These are phyloP conservation scores for Iguana delicatissima DNA, from an alignment of 2,797 vertebrate species.

Conservation along the genomic window DNA sequence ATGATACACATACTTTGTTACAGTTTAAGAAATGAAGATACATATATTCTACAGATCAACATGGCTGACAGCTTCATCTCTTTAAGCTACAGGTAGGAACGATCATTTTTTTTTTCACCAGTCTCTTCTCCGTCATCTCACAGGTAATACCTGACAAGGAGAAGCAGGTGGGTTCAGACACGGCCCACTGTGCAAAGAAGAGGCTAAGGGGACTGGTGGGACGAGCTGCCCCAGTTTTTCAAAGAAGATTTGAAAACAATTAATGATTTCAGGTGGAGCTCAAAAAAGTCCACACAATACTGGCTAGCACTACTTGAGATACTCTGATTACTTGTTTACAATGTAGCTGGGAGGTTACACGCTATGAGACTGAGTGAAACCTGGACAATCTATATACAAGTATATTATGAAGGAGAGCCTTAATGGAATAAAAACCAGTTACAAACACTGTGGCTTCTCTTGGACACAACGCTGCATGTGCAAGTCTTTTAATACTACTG, in stretches of 20 bases:
- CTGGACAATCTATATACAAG: constrained; percentile 66
- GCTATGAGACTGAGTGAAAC: constrained; percentile 54
- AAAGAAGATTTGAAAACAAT: constrained; percentile 4
- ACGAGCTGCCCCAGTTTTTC: neutral
- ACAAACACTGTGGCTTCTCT: constrained; percentile 47
- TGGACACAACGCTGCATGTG: constrained; percentile 22
- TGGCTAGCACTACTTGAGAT: constrained; percentile 22
- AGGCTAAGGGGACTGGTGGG: neutral
- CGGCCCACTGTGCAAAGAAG: neutral
- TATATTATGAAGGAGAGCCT: constrained; percentile 54
- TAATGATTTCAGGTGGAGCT: constrained; percentile 16
- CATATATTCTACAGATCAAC: constrained; percentile 24
- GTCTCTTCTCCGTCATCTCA: neutral
- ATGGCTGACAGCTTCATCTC: constrained; percentile 24
- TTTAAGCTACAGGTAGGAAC: neutral
- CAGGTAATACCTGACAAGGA: neutral
- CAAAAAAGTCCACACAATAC: constrained; percentile 27
- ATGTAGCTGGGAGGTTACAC: constrained; percentile 11
- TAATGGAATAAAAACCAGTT: constrained; percentile 40
- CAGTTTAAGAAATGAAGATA: constrained; percentile 31
- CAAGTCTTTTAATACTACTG: constrained; percentile 80
- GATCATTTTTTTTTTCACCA: no score
- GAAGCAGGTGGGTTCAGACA: neutral
- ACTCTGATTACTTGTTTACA: constrained; percentile 24
- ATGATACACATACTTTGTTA: constrained; percentile 52